Percentiles rank a stretch among this genome's conserved stretches.
These are phyloP conservation scores for Australoheros facetus DNA, from an alignment of 2,797 vertebrate species.

Conservation along the genomic window DNA sequence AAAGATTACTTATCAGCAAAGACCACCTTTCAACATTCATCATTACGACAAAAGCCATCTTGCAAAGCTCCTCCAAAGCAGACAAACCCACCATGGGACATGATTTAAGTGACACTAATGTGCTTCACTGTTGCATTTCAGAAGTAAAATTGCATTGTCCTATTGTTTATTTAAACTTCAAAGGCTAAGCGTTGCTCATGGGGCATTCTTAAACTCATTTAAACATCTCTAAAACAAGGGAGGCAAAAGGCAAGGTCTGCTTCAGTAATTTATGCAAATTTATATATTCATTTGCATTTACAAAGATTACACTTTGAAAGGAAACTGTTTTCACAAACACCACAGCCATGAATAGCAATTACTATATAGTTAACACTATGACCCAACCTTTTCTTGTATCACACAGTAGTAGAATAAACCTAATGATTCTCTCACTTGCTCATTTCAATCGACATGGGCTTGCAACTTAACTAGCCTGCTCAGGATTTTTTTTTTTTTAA, in stretches of 20 bases:
- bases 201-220: slow-evolving; percentile 18
- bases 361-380: slow-evolving; percentile 24
- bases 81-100: slow-evolving; percentile 32
- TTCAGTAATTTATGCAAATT: slow-evolving; percentile 12
- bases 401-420: slow-evolving; percentile 15
- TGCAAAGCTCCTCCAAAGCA: slow-evolving; percentile 9
- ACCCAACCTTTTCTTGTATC: slow-evolving; percentile 29
- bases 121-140: slow-evolving; percentile 42
- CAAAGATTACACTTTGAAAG: slow-evolving; percentile 1
- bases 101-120: slow-evolving; percentile 62
- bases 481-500: slow-evolving; percentile 5
- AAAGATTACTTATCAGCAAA: slow-evolving; percentile 68
- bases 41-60: slow-evolving; percentile 20
- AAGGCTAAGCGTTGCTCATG: slow-evolving; percentile 6
- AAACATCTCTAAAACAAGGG: slow-evolving; percentile 17
- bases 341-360: slow-evolving; percentile 27
- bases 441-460: slow-evolving; percentile 43
- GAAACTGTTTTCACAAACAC: slow-evolving; percentile 9
- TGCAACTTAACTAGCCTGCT: slow-evolving; percentile 53
- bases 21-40: slow-evolving; percentile 69
- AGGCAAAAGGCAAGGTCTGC: slow-evolving; percentile 1
- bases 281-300: not conserved
- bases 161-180: slow-evolving; percentile 57
- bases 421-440: slow-evolving; percentile 22
- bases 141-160: slow-evolving; percentile 22